Evolutionary conservation across 1,140 invertebrate genomes (phyloP), one percentile per base, ranked within the genome.

Genomic region (Drosophila sucinea): DNA sequence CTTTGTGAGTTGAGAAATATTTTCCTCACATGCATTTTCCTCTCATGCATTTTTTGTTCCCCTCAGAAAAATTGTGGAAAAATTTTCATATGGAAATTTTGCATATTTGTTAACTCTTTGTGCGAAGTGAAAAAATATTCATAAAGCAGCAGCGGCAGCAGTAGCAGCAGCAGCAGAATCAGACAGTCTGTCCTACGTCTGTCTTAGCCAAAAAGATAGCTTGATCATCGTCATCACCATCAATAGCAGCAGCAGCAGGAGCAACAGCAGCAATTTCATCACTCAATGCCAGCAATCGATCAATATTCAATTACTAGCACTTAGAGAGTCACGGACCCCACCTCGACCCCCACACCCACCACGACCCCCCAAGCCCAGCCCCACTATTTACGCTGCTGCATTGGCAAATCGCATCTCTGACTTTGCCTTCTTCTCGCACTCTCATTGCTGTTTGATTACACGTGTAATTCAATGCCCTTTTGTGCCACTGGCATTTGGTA

Each of bases 1-100:
- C 33, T 61, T 61, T 77, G 80, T 70, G 84, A 74, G 81, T 80
- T 77, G 40, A 63, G 64, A 85, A 85, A 85, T 85, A 81, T 86
- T 86, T 85, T 71, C 74, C 66, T 25, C 44, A 25, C 44, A 47
- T 47, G 4, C 44, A 47, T 25, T 47, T 47, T 25, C 8, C 23
- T 25, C 44, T 25, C 10, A 38, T 38, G 11, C 35, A 38, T 11
- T 38, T 11, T 38, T 38, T 38, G 67, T 25, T 40, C 60, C 63
- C 73, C 11, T 58, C 55, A 56, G 80, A 76, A 82, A 82, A 78
- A 82, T 82, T 74, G 71, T 56, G 66, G 44, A 79, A 38, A 65
- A 68, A 82, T 69, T 68, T 71, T 80, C 64, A 85, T 81, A 84
- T 85, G 81, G 60, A 77, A 69, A 82, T 82, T 71, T 69, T 62